These are phyloP conservation scores for Stenoptilia bipunctidactyla DNA, from an alignment of 2,888 invertebrate species.

Conservation along the genomic window DNA sequence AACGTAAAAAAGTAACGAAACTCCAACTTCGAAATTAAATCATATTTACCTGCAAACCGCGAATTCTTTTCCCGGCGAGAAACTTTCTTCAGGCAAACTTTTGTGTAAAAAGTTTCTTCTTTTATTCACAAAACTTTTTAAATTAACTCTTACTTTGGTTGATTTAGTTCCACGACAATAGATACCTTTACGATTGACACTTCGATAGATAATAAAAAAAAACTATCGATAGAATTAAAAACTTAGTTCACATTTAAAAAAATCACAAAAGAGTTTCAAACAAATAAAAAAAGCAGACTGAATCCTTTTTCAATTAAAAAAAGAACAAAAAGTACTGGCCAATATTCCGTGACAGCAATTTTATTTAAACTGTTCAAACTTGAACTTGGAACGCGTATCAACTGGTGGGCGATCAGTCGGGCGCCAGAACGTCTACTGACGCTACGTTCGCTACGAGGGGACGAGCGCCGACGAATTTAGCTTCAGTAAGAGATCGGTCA, in stretches of 20 bases:
- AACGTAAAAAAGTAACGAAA: too few relatives aligned
- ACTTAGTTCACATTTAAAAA: not conserved
- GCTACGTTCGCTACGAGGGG: not conserved
- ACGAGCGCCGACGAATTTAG: not conserved
- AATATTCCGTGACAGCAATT: too few relatives aligned
- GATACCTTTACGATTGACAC: not conserved
- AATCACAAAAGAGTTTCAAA: not conserved
- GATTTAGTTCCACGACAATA: not conserved
- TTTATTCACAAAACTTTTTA: not conserved
- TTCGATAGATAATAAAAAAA: not conserved
- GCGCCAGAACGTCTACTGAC: not conserved
- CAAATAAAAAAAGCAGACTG: too few relatives aligned
- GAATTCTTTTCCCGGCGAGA: not conserved
- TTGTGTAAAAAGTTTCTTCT: not conserved
- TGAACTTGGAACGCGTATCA: constrained; percentile 1
- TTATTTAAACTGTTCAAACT: not conserved
- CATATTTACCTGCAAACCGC: constrained; percentile 1
- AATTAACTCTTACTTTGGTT: not conserved
- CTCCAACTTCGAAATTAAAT: not conserved
- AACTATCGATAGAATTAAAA: not conserved
- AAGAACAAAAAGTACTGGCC: not conserved
- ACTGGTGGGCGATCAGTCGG: not conserved
- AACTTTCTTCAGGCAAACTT: not conserved
- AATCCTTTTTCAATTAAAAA: not conserved
- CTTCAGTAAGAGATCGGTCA: too few relatives aligned